Percentiles rank a stretch among this genome's conserved stretches.
Conservation (phyloP, 2,888 invertebrate genomes). For the Hartigia nigra region DNA sequence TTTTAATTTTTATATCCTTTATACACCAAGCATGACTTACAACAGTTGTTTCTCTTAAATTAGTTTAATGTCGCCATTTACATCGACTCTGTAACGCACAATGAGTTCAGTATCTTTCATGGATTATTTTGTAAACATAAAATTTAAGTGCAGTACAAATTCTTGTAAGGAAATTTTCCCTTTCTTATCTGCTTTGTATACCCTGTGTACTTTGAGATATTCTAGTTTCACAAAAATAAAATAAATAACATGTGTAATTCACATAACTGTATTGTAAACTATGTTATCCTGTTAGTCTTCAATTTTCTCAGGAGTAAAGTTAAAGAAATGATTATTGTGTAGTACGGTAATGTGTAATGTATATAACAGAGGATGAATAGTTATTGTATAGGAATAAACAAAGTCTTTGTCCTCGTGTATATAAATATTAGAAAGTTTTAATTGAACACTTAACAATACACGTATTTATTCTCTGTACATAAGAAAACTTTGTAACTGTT, state of each 20-base stretch:
- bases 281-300: not conserved
- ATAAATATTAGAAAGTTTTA: not conserved
- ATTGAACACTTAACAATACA: not conserved
- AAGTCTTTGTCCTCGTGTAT: not conserved
- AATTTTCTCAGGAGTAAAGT: not conserved
- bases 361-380: not conserved
- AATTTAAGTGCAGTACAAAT: not conserved
- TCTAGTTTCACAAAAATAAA: not conserved
- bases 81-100: not conserved
- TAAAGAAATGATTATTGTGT: not conserved
- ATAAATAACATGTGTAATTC: not conserved
- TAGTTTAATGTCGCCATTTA: not conserved
- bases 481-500: slow-evolving; percentile 74
- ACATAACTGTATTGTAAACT: not conserved
- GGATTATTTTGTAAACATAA: not conserved
- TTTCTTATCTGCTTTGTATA: not conserved
- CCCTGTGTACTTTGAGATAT: not conserved
- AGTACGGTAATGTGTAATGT: not conserved
- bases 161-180: not conserved
- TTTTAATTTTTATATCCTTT: slow-evolving; percentile 4
- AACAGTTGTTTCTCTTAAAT: not conserved
- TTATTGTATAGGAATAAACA: not conserved
- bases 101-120: not conserved
- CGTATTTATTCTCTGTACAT: slow-evolving; percentile 70
- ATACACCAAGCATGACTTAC: not conserved